A percentile compares a stretch with the other conserved stretches of the same genome.
Conservation (phyloP, 2,113 vertebrate species). For the Ia io region DNA sequence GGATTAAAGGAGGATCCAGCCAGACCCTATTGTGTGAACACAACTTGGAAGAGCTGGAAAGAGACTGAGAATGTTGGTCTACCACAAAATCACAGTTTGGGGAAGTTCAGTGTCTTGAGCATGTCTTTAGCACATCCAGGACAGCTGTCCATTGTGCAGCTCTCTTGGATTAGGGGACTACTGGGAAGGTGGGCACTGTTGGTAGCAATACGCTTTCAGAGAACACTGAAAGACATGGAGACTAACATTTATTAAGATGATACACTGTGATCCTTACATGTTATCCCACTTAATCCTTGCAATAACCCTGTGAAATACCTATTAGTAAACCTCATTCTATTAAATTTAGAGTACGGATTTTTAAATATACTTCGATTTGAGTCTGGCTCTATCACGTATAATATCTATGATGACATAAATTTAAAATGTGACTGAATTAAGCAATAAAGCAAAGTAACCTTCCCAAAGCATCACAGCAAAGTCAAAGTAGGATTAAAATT, state of each 20-base stretch:
- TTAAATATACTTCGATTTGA: constrained; percentile 1
- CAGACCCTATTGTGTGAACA: not conserved
- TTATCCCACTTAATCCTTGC: not conserved
- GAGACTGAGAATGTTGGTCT: not conserved
- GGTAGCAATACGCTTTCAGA: not conserved
- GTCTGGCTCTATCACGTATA: not conserved
- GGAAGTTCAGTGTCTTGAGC: not conserved
- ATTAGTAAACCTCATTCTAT: not conserved
- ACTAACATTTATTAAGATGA: not conserved
- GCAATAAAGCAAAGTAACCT: not conserved
- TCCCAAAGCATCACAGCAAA: not conserved
- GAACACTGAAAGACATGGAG: not conserved
- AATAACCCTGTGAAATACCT: not conserved
- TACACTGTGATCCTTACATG: not conserved
- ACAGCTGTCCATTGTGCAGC: not conserved
- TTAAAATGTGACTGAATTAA: not conserved
- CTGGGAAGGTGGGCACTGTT: not conserved
- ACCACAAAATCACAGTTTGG: not conserved
- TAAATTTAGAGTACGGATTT: not conserved
- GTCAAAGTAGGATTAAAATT: not conserved
- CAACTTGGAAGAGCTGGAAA: not conserved
- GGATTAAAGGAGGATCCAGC: not conserved
- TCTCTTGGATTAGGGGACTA: not conserved
- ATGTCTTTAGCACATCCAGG: not conserved
- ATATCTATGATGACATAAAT: not conserved